Evolutionary conservation across 2,888 invertebrate genomes (phyloP), one percentile per base, ranked within the genome.

Genomic region (Heliconius sara): DNA sequence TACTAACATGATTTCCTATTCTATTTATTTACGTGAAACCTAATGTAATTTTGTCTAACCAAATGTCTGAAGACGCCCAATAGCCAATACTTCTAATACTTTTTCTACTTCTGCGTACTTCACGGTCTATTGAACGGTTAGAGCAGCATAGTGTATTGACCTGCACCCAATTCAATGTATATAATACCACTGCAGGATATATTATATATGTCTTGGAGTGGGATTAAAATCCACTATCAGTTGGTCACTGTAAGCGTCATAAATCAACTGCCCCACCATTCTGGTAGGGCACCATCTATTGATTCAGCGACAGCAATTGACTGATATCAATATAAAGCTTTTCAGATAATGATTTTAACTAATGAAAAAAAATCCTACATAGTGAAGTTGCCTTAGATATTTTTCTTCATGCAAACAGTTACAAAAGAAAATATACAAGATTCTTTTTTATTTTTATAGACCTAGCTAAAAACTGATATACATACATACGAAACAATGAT

Each of bases 381-480:
- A 60, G n/a, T 39, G n/a, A 22, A 68, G 12, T 13, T 43, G 39
- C 12, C 12, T 43, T 68, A 57, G 4, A 22, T n/a, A 22, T 73
- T 30, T 73, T 60, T n/a, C 30, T 30, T 34, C 30, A n/a, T 34
- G 9, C 34, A n/a, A 60, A 73, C 60, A 73, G 34, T 73, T 73
- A 73, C 22, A 60, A 73, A 73, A n/a, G 7, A 34, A n/a, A n/a
- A n/a, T n/a, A n/a, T n/a, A n/a, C n/a, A n/a, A n/a, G n/a, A n/a
- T n/a, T n/a, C n/a, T n/a, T n/a, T n/a, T n/a, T 39, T 43, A 39
- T 74, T 52, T 75, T 16, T 57, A 73, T 13, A 65, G 12, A 75
- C 19, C 86, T 87, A 87, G 85, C 87, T 75, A 75, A 65, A 75
- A 66, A 65, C 43, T 63, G 52, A 72, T 57, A 47, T 6, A 25